Base-by-base conservation (phyloP, 2,888 invertebrate genomes). In the Eulithis testata region DNA sequence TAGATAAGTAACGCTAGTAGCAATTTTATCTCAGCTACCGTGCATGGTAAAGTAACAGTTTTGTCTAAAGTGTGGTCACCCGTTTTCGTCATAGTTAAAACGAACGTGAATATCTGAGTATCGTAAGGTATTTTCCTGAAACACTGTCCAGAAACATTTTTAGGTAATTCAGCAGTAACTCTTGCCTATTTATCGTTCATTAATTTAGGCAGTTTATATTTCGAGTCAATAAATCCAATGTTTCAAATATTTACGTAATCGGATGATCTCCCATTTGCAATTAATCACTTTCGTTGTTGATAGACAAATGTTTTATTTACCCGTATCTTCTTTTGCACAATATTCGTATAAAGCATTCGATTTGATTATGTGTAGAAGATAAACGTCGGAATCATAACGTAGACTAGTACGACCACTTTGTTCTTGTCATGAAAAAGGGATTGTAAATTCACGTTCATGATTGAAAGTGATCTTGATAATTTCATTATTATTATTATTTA, bases 191-290 rank as follows among this genome's bases (percentile, higher is more conserved):
- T n/a, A n/a, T n/a, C 44, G 5, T n/a, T 6, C 11, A 14, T 21
- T 8, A 49, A 49, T 14, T 6, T 14, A 49, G 45, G 59, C 12
- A 27, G 49, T 67, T 54, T 55, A 54, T 49, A 58, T 55, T 37
- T 49, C 27, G n/a, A 49, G 45, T 63, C 62, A 27, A 60, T 66
- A 55, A n/a, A 54, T 54, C 57, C 57, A 56, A 14, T 63, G 61
- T 65, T 66, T 57, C 7, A 60, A 61, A 63, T 56, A 66, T 71
- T 65, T 59, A n/a, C 63, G 63, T 59, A 64, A 65, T 64, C 9
- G 37, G 11, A 44, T 44, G 11, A 45, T 45, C 44, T n/a, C 6
- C n/a, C 6, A 45, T 45, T 45, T 11, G n/a, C 6, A 31, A 31
- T 31, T n/a, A 5, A 45, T n/a, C 44, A 45, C 6, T 5, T 54